A percentile compares a stretch with the other conserved stretches of the same genome.
phyloP scores from a whole-genome alignment of 1,140 invertebrate species.

The Sitodiplosis mosellana region DNA sequence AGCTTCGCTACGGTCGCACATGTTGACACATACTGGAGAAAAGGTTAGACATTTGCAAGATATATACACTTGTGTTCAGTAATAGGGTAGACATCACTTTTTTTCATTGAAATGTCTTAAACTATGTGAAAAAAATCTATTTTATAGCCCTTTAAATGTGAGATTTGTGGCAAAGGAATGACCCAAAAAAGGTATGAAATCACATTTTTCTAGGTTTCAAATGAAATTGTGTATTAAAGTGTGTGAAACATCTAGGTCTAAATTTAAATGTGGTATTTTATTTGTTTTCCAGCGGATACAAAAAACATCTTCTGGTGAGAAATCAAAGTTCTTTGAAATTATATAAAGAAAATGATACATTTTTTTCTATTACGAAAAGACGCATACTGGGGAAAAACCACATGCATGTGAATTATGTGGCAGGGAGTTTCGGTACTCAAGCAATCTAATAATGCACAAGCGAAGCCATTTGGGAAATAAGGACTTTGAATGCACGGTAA shows the following conservation, averaged over 20 bases:
- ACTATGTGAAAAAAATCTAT: not conserved
- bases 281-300: not conserved
- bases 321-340: not conserved
- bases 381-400: conserved; percentile 20
- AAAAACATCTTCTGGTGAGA: not conserved
- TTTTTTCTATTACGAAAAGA: conserved; percentile 15
- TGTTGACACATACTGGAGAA: conserved; percentile 17
- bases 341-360: not conserved
- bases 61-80: too few species aligned
- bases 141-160: conserved; percentile 20
- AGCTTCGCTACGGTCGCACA: conserved; percentile 19
- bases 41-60: too few species aligned
- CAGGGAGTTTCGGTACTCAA: conserved; percentile 19
- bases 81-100: too few species aligned
- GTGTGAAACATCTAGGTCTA: not conserved
- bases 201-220: not conserved
- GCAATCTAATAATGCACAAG: conserved; percentile 28
- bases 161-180: conserved; percentile 20
- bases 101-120: too few species aligned
- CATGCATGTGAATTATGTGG: conserved; percentile 19
- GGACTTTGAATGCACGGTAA: conserved; percentile 44
- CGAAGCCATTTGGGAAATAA: conserved; percentile 49
- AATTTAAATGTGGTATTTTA: not conserved
- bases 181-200: conserved; percentile 24
- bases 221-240: not conserved